Conservation (phyloP, 2,797 vertebrate species). For the Hirundo rustica region DNA sequence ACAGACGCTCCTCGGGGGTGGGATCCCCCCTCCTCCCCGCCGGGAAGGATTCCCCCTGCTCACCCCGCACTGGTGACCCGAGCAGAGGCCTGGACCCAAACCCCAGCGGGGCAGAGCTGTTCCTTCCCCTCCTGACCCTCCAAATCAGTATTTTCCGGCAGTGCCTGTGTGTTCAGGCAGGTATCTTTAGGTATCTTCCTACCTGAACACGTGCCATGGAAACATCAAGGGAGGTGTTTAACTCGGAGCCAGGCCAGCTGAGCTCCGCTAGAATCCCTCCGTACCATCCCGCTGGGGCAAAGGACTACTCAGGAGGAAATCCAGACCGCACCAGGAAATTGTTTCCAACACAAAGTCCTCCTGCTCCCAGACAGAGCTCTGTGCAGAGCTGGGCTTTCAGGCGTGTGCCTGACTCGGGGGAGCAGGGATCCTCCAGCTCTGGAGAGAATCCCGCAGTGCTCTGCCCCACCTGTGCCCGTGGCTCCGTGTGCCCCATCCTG, state of each 20-base stretch:
- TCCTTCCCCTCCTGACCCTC: not conserved
- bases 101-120: accelerated
- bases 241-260: not conserved
- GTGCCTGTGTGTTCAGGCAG: not conserved
- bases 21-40: not conserved
- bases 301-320: conserved; percentile 35
- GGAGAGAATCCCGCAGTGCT: not conserved
- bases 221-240: not conserved
- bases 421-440: not conserved
- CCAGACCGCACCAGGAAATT: conserved; percentile 28
- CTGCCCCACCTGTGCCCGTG: not conserved
- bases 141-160: not conserved
- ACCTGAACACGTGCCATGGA: not conserved
- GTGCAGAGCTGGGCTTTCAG: not conserved
- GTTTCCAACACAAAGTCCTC: not conserved
- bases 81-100: not conserved
- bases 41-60: not conserved
- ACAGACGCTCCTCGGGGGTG: accelerated
- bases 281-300: not conserved
- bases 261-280: not conserved
- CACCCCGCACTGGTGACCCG: not conserved
- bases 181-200: too few relatives aligned
- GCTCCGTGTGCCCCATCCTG: not conserved
- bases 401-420: not conserved
- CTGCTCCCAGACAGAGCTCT: not conserved